phyloP scores from a whole-genome alignment of 1,140 invertebrate genomes.

The Bombus fervidus region DNA sequence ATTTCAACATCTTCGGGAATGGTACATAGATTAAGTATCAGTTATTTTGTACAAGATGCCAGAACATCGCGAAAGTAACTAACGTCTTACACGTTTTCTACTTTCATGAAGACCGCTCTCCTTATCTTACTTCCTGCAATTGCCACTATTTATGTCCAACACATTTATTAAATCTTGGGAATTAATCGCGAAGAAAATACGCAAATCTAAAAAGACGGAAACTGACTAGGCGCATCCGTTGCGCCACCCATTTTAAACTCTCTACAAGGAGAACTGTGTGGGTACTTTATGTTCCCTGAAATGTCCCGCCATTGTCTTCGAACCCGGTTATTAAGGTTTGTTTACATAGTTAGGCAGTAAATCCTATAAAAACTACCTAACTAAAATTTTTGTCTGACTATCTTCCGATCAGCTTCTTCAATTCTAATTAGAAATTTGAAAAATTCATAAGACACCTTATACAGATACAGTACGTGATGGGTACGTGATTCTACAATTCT shows the following conservation, averaged over 20 bases:
- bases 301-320: slow-evolving; percentile 53
- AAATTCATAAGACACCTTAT: not conserved
- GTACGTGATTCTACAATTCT: not conserved
- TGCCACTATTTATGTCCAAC: not conserved
- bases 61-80: not conserved
- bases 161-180: slow-evolving; percentile 38
- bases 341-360: not conserved
- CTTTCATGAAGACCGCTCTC: slow-evolving; percentile 5
- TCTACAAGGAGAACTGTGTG: slow-evolving; percentile 29
- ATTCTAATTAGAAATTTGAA: not conserved
- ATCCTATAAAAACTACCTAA: no score
- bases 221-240: slow-evolving; percentile 29
- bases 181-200: slow-evolving; percentile 39
- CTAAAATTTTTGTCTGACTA: not conserved
- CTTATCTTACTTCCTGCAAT: slow-evolving; percentile 13
- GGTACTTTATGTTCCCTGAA: slow-evolving; percentile 45
- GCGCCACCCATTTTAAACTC: slow-evolving; percentile 42
- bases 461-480: no score
- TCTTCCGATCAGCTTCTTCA: not conserved
- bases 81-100: not conserved
- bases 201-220: slow-evolving; percentile 29
- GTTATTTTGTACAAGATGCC: no score
- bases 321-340: not conserved
- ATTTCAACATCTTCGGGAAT: not conserved
- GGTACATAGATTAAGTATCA: not conserved